Conservation (phyloP, 2,797 vertebrate genomes). For the Graptemys geographica region DNA sequence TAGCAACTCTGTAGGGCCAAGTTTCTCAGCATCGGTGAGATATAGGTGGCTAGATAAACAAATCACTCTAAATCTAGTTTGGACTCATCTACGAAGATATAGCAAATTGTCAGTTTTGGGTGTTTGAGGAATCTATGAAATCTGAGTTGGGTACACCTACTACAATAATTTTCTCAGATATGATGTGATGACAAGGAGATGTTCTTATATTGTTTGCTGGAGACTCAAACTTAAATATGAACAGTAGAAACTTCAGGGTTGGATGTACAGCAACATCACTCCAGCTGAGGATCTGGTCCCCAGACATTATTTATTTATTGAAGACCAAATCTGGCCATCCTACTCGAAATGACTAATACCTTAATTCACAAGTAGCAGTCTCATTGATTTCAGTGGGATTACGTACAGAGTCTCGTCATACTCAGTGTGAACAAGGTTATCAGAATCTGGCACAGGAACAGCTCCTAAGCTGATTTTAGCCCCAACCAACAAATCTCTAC, state of each 20-base stretch:
- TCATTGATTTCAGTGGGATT: neutral
- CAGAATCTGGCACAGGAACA: neutral
- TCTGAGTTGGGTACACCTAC: neutral
- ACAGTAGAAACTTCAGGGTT: neutral
- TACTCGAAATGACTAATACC: neutral
- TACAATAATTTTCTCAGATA: neutral
- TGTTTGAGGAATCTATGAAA: neutral
- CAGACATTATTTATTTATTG: neutral
- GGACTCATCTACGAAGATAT: neutral
- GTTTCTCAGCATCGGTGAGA: conserved; percentile 6
- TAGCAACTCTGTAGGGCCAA: neutral
- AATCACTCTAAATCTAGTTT: conserved; percentile 34
- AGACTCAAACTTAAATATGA: neutral
- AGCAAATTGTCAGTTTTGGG: neutral
- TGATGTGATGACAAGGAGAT: neutral
- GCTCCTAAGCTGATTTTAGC: neutral
- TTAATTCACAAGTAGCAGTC: neutral
- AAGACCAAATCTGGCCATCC: neutral
- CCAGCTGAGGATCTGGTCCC: neutral
- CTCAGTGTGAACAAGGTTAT: fast-evolving
- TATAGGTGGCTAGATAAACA: conserved; percentile 6
- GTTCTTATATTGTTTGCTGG: neutral
- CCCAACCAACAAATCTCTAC: neutral
- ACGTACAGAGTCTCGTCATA: neutral
- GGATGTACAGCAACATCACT: neutral